phyloP scores from a whole-genome alignment of 2,888 invertebrate genomes.

The Cancer borealis region DNA sequence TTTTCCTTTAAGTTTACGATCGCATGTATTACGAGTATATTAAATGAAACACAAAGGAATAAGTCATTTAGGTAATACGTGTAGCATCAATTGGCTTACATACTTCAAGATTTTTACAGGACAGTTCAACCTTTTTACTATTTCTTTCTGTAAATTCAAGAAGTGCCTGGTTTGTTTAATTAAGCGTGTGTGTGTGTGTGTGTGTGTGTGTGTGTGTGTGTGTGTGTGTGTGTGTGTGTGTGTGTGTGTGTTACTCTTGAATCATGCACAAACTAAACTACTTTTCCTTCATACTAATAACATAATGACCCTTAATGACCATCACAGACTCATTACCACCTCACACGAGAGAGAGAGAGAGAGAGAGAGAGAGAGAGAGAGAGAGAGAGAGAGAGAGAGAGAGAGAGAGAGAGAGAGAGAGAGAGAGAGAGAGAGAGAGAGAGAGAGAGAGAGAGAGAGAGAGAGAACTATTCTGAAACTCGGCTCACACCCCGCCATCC shows the following conservation, averaged over 20 bases:
- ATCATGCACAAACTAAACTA: background rate
- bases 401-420: slow-evolving; percentile 15
- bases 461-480: background rate
- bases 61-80: too few species aligned
- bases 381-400: background rate
- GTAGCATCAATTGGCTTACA: too few species aligned
- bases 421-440: slow-evolving; percentile 32
- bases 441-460: slow-evolving; percentile 26
- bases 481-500: too few species aligned
- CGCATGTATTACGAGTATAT: too few species aligned
- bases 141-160: too few species aligned
- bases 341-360: too few species aligned
- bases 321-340: background rate
- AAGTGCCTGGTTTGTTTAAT: too few species aligned
- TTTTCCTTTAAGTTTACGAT: too few species aligned
- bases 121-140: too few species aligned
- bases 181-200: too few species aligned
- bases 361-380: slow-evolving; percentile 15
- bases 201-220: background rate
- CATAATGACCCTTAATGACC: background rate
- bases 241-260: background rate
- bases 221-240: background rate
- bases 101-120: too few species aligned
- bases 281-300: background rate
- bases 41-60: too few species aligned